phyloP scores from a whole-genome alignment of 1,140 invertebrate genomes.

The Eupeodes corollae region DNA sequence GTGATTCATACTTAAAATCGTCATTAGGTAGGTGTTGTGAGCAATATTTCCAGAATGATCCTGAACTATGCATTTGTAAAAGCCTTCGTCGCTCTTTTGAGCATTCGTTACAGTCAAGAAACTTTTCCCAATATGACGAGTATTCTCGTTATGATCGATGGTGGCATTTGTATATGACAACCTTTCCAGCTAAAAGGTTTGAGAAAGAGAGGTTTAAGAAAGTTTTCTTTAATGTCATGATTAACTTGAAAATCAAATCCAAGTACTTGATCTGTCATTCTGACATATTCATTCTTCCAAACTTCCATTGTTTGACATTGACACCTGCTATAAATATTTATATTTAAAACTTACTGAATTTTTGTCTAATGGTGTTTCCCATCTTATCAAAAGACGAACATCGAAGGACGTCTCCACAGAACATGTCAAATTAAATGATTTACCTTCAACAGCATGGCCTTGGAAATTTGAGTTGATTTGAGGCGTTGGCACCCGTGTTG shows the following conservation, averaged over 20 bases:
- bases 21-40: conserved; percentile 27
- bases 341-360: conserved; percentile 14
- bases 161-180: conserved; percentile 3
- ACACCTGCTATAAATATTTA: too few relatives aligned
- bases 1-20: conserved; percentile 36
- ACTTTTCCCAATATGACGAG: conserved; percentile 6
- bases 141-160: background rate
- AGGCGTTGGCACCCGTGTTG: conserved; percentile 24
- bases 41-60: conserved; percentile 27
- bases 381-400: conserved; percentile 24
- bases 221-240: too few relatives aligned
- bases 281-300: too few relatives aligned
- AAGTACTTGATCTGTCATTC: too few relatives aligned
- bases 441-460: conserved; percentile 22
- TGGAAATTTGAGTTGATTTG: conserved; percentile 25
- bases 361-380: conserved; percentile 24
- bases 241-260: too few relatives aligned
- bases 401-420: conserved; percentile 16
- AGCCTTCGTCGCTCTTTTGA: conserved; percentile 38
- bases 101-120: conserved; percentile 38
- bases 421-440: conserved; percentile 28
- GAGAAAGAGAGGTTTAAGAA: too few relatives aligned
- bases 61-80: conserved; percentile 40
- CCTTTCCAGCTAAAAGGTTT: background rate
- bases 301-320: too few relatives aligned